A percentile compares a stretch with the other conserved stretches of the same genome.
These are phyloP conservation scores for Sterrhoptilus dennistouni DNA, from an alignment of 2,113 vertebrate species.

Conservation along the genomic window DNA sequence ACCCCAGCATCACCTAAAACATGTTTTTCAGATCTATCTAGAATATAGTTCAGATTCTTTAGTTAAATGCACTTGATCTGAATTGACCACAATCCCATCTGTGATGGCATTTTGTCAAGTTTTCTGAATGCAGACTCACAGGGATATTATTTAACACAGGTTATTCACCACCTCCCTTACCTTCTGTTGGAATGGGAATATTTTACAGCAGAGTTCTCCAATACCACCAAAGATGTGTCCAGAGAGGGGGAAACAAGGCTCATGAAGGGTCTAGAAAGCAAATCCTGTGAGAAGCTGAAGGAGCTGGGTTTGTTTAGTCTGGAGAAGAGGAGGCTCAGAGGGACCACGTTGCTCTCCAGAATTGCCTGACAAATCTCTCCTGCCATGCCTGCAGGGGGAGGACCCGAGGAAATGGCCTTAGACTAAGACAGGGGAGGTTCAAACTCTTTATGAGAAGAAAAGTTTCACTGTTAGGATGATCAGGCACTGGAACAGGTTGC, in stretches of 20 bases:
- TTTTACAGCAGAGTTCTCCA: background rate
- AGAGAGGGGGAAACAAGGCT: background rate
- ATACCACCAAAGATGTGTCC: background rate
- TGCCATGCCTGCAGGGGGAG: background rate
- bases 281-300: background rate
- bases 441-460: background rate
- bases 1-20: no score
- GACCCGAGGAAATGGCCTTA: background rate
- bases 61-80: background rate
- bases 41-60: background rate
- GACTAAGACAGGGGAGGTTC: background rate
- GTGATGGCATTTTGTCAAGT: accelerated
- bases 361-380: background rate
- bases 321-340: background rate
- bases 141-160: background rate
- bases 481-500: background rate
- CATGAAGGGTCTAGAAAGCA: background rate
- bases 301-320: background rate
- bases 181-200: background rate
- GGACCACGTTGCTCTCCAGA: no score
- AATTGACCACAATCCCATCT: background rate
- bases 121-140: background rate
- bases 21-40: background rate
- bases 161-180: background rate
- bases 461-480: background rate